Evolutionary conservation across 2,113 vertebrate genomes (phyloP).

Genomic region (Gallinago paraguaiae): DNA sequence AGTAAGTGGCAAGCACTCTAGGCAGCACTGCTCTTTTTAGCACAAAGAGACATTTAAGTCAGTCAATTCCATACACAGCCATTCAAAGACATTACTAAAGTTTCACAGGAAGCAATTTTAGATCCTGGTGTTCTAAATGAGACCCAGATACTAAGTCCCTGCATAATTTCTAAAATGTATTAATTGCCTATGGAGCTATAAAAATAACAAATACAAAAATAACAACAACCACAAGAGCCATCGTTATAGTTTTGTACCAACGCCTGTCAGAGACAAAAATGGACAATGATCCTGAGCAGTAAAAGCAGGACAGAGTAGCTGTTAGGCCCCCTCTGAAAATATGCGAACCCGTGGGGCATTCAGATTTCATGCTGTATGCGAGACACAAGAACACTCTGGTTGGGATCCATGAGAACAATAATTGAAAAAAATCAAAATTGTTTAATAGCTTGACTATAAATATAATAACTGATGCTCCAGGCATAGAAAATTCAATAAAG

Average conservation of each 20-base stretch:
- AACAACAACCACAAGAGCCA: neutral
- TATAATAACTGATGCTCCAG: neutral
- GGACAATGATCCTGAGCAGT: neutral
- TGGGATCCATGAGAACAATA: neutral
- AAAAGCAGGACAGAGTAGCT: neutral
- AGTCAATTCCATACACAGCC: neutral
- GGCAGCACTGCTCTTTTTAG: neutral
- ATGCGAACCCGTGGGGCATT: neutral
- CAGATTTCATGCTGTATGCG: rapidly evolving
- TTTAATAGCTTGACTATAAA: neutral
- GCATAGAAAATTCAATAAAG: neutral
- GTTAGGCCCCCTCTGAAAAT: neutral
- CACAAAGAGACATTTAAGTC: slow-evolving; percentile 1
- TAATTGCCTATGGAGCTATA: neutral
- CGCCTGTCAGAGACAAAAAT: neutral
- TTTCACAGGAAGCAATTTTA: slow-evolving; percentile 2
- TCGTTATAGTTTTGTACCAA: neutral
- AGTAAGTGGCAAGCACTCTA: neutral
- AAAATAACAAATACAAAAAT: slow-evolving; percentile 16
- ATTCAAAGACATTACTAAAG: neutral
- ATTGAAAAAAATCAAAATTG: neutral
- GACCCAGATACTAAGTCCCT: neutral
- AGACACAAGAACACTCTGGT: neutral
- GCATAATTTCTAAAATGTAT: neutral
- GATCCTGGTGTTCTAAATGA: neutral